Evolutionary conservation across 2,888 invertebrate genomes (phyloP), one percentile per base, ranked within the genome.

Genomic region (Slavum lentiscoides): DNA sequence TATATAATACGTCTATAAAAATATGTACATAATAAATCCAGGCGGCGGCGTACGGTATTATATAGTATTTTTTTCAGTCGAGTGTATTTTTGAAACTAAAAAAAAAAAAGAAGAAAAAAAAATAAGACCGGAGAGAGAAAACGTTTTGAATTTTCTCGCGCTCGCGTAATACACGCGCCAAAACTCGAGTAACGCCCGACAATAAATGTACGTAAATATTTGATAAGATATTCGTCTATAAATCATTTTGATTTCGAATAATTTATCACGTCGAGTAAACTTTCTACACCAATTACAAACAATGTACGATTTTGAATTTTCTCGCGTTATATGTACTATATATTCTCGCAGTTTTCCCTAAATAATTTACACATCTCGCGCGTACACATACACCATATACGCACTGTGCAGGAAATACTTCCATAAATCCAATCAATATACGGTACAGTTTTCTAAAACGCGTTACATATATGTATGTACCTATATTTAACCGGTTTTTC

Each of bases 211-310:
- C 8, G 6, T 19, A 4, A 43, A 43, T 55, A 55, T 55, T 55
- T 19, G 6, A 55, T 55, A 19, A 55, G 19, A 19, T 23, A 59
- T 59, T 23, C 21, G 15, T 70, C 15, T 58, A 59, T 43, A 43
- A 72, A 59, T 61, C 21, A 72, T 23, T 72, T 43, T 8, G 17
- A 21, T 72, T 43, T 72, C 21, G 43, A 59, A 72, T 23, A 72
- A 72, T 59, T 43, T 21, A 59, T 72, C 43, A 43, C 39, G 21
- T n/a, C 39, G 5, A 6, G 9, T 59, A 59, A 59, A 72, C 72
- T 72, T 72, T 72, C 72, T 43, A 43, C 59, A 23, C 43, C 59
- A 72, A 72, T 72, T 72, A 72, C 43, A 23, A 43, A n/a, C n/a
- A 72, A 59, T 72, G 11, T 6, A 49, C 49, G 21, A 59, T 59